Evolutionary conservation across 1,140 invertebrate genomes (phyloP), one percentile per base, ranked within the genome.

Genomic region (Holcopasites calliopsidis): DNA sequence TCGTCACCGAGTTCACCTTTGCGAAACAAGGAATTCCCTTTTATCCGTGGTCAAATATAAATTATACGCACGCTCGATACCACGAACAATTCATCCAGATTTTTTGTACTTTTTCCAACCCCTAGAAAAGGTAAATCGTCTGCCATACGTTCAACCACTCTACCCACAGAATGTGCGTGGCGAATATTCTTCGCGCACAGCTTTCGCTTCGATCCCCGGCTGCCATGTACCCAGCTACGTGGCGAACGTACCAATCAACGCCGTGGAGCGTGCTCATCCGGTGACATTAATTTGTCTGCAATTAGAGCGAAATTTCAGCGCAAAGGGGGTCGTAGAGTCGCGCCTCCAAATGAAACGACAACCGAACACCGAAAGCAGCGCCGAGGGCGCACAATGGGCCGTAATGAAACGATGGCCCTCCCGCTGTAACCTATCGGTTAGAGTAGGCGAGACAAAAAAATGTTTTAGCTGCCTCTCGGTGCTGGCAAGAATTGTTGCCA

Each of bases 211-310:
- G 38, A 55, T 38, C 28, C 18, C 16, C 16, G 16, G 1, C 38
- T 38, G 13, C 21, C 23, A 28, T 13, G 21, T 23, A 23, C 7
- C 35, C 49, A 64, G 72, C 69, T 80, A 80, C 66, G 70, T 28
- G 71, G 52, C 60, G 78, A 76, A 75, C 78, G 79, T 80, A 80
- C 74, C 80, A 82, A 82, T 77, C 80, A 77, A 82, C 72, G 72
- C 28, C 40, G 44, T 33, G 21, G 10, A 28, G 57, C 58, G 70
- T 47, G 75, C 57, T 77, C 80, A 40, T 69, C 50, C 69, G 47
- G 69, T 40, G 79, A 74, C 69, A 82, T 82, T 81, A 82, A 70
- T 82, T 82, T 72, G 70, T 74, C 69, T 74, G 76, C 75, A 82
- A 83, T 83, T 82, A 82, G 64, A 78, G 69, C 33, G 35, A 76